phyloP scores from a whole-genome alignment of 2,797 vertebrate species.

The Rhinella marina region DNA sequence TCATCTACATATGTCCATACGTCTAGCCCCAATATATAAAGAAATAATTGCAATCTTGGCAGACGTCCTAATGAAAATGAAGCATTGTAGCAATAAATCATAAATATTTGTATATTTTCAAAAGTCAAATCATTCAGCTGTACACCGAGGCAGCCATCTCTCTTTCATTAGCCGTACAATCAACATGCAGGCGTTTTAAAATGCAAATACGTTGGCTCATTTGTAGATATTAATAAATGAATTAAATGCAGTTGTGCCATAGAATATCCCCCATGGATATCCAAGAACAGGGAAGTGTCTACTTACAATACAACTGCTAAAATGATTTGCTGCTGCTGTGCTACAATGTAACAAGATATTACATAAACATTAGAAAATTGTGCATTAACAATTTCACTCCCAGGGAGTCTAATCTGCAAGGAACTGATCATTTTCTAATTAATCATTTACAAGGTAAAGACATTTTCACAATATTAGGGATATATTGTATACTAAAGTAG shows the following conservation, averaged over 20 bases:
- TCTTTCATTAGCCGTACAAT: slow-evolving; percentile 76
- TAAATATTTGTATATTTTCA: slow-evolving; percentile 80
- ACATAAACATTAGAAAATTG: slow-evolving; percentile 31
- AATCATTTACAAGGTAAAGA: background rate
- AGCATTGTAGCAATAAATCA: slow-evolving; percentile 84
- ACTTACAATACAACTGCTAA: background rate
- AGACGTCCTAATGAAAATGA: slow-evolving; percentile 87
- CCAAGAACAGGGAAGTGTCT: slow-evolving; percentile 24
- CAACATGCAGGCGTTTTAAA: slow-evolving; percentile 75
- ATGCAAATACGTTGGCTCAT: slow-evolving; percentile 56
- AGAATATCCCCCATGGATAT: slow-evolving; percentile 36
- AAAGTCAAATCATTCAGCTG: slow-evolving; percentile 80
- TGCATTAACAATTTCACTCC: background rate
- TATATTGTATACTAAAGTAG: background rate
- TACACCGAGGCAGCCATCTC: slow-evolving; percentile 77
- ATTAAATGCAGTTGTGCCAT: slow-evolving; percentile 36
- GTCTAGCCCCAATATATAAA: background rate
- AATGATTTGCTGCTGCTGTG: slow-evolving; percentile 7
- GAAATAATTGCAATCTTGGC: slow-evolving; percentile 78
- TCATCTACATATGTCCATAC: background rate
- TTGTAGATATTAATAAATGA: slow-evolving; percentile 45
- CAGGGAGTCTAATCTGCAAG: background rate
- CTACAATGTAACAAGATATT: slow-evolving; percentile 16
- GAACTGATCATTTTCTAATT: background rate
- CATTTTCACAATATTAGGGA: background rate